Conservation (phyloP, 1,140 invertebrate species). For the Camponotus floridanus region DNA sequence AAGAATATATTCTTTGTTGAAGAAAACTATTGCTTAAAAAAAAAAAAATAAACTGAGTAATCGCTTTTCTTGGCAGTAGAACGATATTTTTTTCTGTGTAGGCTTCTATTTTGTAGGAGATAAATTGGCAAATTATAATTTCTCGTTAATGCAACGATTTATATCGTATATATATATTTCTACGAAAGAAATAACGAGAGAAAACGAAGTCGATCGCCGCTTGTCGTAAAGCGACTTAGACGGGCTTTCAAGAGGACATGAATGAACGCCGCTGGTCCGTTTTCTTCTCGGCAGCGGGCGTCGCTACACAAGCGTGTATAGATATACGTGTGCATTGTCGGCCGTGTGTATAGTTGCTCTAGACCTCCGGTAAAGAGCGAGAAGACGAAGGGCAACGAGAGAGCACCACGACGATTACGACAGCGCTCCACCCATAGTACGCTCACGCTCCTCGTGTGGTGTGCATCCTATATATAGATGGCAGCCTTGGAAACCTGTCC, state of each 20-base stretch:
- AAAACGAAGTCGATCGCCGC: conserved; percentile 48
- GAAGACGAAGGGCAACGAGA: conserved; percentile 63
- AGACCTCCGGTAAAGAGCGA: conserved; percentile 39
- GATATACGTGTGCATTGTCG: neutral
- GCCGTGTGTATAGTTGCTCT: conserved; percentile 39
- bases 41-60: too few species aligned
- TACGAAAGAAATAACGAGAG: conserved; percentile 21
- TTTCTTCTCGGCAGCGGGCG: conserved; percentile 42
- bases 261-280: conserved; percentile 68
- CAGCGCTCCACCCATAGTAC: conserved; percentile 69
- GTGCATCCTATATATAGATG: conserved; percentile 82
- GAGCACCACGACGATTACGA: conserved; percentile 65
- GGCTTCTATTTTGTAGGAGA: neutral
- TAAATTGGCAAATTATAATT: neutral
- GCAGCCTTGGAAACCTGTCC: conserved; percentile 81
- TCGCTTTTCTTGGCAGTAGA: too few species aligned
- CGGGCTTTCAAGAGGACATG: conserved; percentile 57
- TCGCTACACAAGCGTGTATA: conserved; percentile 29
- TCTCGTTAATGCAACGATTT: conserved; percentile 7
- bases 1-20: too few species aligned
- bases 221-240: conserved; percentile 42
- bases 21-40: too few species aligned
- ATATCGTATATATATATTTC: neutral
- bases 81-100: too few species aligned
- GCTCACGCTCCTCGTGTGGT: conserved; percentile 37